phyloP scores from a whole-genome alignment of 2,797 vertebrate genomes.

The Xenops minutus region DNA sequence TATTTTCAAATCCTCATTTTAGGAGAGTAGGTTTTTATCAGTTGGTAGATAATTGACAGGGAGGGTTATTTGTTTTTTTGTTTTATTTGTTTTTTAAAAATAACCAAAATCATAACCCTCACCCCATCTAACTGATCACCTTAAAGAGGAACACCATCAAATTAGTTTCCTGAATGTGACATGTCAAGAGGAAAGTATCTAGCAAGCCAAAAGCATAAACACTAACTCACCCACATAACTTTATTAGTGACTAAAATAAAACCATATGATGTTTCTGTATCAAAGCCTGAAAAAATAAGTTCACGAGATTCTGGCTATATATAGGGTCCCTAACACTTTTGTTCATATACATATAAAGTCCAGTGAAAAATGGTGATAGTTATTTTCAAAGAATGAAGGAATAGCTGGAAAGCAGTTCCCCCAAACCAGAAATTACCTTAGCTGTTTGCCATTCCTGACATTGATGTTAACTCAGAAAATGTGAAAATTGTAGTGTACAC shows the following conservation, averaged over 20 bases:
- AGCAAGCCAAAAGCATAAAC: constrained; percentile 46
- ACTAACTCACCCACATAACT: constrained; percentile 33
- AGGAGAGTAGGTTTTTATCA: not conserved
- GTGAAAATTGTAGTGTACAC: not conserved
- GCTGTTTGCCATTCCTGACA: constrained; percentile 52
- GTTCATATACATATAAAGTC: not conserved
- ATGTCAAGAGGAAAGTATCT: constrained; percentile 10
- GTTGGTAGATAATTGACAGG: not conserved
- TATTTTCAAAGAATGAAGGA: constrained; percentile 24
- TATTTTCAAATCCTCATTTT: constrained; percentile 1
- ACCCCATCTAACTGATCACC: not conserved
- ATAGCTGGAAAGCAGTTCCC: constrained; percentile 22
- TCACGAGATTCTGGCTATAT: constrained; percentile 5
- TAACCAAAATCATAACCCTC: not conserved
- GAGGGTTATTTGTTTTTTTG: fast-evolving
- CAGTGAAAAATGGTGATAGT: not conserved
- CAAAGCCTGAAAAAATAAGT: constrained; percentile 38
- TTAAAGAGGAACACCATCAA: not conserved
- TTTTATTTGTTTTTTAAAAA: not conserved
- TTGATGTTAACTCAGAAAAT: constrained; percentile 1
- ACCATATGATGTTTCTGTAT: constrained; percentile 43
- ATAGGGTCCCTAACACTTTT: constrained; percentile 18
- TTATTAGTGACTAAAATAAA: constrained; percentile 49
- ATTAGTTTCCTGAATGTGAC: not conserved
- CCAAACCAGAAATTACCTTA: constrained; percentile 46